phyloP scores from a whole-genome alignment of 2,888 invertebrate genomes.

The Arctia plantaginis region DNA sequence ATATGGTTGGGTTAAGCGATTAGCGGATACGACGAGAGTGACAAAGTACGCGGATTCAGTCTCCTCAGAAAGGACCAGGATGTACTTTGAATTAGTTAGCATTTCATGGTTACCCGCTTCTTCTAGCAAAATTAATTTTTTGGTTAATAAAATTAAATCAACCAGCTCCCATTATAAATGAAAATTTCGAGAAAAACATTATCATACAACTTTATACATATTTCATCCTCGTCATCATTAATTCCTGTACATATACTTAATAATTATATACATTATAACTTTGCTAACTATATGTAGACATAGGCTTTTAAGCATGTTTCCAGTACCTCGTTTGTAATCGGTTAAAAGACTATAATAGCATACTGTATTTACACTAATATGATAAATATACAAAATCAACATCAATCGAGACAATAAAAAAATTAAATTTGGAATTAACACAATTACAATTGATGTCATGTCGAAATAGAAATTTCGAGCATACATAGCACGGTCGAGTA shows the following conservation, averaged over 20 bases:
- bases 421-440: slow-evolving; percentile 43
- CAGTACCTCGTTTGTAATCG: neutral
- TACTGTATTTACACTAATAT: neutral
- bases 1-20: neutral
- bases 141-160: neutral
- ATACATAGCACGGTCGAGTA: slow-evolving; percentile 70
- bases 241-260: no score
- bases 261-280: no score
- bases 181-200: neutral
- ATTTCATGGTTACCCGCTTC: neutral
- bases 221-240: neutral
- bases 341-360: neutral
- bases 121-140: neutral
- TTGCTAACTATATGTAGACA: neutral
- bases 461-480: slow-evolving; percentile 67
- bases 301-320: neutral
- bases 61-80: neutral
- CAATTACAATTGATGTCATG: slow-evolving; percentile 44
- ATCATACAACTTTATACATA: neutral
- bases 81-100: neutral
- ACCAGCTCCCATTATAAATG: neutral
- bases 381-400: neutral
- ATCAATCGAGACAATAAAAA: slow-evolving; percentile 13
- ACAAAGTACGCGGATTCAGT: neutral
- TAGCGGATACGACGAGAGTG: neutral